Evolutionary conservation across 2,113 vertebrate genomes (phyloP), one percentile per base, ranked within the genome.

Genomic region (Camarhynchus parvulus): DNA sequence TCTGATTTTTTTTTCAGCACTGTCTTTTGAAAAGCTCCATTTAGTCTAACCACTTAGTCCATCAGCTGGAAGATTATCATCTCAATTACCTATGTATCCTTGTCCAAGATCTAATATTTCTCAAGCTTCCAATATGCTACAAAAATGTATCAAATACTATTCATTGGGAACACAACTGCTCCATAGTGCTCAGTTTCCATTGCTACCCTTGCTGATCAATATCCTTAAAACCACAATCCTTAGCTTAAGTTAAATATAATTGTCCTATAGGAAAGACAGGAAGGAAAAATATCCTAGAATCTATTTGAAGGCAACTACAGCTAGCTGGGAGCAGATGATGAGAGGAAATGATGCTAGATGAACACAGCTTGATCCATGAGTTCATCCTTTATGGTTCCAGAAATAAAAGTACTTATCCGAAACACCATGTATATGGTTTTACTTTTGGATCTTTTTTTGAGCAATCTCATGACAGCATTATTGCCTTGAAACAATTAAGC

Each of bases 241-340:
- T 84, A 59, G 41, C 35, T 89, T 74, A 86, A 87, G 42, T 70
- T 92, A 86, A 88, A 80, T 77, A 30, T 42, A 81, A 77, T 93
- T 90, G 31, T 83, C 59, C 69, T 74, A 19, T 39, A 83, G 75
- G 41, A 88, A 80, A 80, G 31, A 69, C 12, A 82, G 42, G 69
- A 67, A 95, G 52, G 66, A 61, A 94, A 75, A 81, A 72, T 63
- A 82, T 82, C 58, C 41, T 91, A 73, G 28, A 84, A 91, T 53
- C 30, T 91, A 25, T 92, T 39, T 78, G 68, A 56, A 87, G 61
- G 35, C 67, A 90, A 55, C 63, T 83, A 5, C 62, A 77, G 13
- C 67, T 95, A 89, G 4, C 59, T 5, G 5, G 59, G 67, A 90
- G 41, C 68, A 86, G 64, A 23, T 77, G 88, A 90, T 76, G 64